Percentiles rank a stretch among this genome's conserved stretches.
phyloP scores from a whole-genome alignment of 2,797 vertebrate species.

The Peromyscus attwateri region DNA sequence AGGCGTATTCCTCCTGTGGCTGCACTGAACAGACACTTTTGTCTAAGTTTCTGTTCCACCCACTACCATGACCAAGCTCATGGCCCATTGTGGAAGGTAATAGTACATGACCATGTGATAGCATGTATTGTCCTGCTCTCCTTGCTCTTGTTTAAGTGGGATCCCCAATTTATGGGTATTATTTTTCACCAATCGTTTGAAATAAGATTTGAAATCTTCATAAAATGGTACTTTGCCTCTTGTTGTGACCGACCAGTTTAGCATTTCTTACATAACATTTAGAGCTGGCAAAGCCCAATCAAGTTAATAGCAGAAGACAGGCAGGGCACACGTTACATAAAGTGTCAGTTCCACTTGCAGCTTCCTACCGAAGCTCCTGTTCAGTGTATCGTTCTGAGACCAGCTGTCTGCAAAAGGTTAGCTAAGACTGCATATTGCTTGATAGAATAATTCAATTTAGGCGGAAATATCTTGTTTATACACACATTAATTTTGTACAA shows the following conservation, averaged over 20 bases:
- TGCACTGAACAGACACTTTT: conserved; percentile 18
- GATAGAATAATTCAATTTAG: conserved; percentile 50
- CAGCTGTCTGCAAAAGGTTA: conserved; percentile 42
- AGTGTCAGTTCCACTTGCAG: conserved; percentile 79
- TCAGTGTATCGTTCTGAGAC: conserved; percentile 78
- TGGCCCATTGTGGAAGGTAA: conserved; percentile 11
- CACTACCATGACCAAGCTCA: background rate
- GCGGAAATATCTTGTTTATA: conserved; percentile 39
- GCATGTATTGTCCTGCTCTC: background rate
- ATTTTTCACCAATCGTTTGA: conserved; percentile 61
- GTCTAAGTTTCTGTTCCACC: background rate
- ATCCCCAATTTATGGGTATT: background rate
- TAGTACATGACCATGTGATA: background rate
- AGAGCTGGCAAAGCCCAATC: conserved; percentile 64
- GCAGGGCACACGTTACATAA: conserved; percentile 79
- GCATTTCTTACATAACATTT: conserved; percentile 71
- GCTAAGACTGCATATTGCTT: background rate
- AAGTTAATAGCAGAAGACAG: conserved; percentile 80
- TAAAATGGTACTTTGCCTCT: conserved; percentile 63
- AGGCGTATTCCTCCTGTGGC: background rate
- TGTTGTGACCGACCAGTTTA: conserved; percentile 69
- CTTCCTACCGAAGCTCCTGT: conserved; percentile 51
- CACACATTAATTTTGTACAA: conserved; percentile 39
- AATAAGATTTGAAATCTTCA: conserved; percentile 67
- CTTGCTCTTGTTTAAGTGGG: background rate